Percentiles rank a stretch among this genome's conserved stretches.
Evolutionary conservation across 1,140 invertebrate species (phyloP).

Genomic region (Aphaenogaster ashmeadi): DNA sequence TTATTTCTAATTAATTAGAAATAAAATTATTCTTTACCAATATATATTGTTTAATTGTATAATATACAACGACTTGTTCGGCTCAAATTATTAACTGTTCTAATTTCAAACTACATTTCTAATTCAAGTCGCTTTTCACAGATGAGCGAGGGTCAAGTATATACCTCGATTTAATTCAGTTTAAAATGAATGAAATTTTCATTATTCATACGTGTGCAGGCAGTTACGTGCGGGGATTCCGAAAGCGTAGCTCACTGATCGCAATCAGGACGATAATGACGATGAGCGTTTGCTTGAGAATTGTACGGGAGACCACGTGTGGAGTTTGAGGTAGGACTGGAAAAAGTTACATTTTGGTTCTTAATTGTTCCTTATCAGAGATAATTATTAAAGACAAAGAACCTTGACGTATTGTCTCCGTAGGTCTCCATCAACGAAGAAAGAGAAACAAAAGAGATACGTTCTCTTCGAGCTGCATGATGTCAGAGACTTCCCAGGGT

Average conservation of each 20-base stretch:
- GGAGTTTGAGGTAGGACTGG: not conserved
- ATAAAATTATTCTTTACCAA: no score
- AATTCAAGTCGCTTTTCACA: no score
- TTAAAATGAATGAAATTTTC: no score
- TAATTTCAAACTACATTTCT: no score
- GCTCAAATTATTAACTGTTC: no score
- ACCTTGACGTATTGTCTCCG: not conserved
- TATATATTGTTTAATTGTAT: no score
- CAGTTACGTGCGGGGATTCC: not conserved
- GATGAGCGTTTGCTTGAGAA: not conserved
- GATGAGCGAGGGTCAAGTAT: no score
- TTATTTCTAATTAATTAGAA: no score
- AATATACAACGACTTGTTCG: no score
- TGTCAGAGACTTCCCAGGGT: not conserved
- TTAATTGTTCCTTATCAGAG: not conserved
- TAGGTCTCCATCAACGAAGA: not conserved
- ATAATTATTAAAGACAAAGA: not conserved
- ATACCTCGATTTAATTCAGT: no score
- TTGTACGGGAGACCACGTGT: not conserved
- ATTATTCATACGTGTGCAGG: no score
- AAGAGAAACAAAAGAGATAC: not conserved
- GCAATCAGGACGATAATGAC: not conserved
- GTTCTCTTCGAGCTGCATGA: not conserved
- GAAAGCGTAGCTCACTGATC: not conserved
- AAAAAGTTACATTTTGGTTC: not conserved